Conservation (phyloP, 1,140 invertebrate genomes). For the Leptonema lineaticorne region DNA sequence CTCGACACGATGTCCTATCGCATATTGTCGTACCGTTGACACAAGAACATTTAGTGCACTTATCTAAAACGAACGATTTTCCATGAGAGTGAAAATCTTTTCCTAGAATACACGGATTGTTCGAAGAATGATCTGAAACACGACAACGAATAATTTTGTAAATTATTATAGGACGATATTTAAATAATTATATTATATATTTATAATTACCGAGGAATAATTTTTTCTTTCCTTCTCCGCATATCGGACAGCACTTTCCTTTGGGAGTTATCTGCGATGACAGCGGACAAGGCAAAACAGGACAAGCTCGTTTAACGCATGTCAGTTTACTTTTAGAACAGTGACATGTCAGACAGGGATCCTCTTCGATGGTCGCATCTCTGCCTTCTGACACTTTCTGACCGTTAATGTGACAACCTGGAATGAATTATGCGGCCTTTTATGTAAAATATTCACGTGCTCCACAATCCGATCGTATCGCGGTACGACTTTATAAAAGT, state of each 20-base stretch:
- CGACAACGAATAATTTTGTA: neutral
- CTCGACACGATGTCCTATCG: constrained; percentile 74
- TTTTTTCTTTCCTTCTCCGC: constrained; percentile 64
- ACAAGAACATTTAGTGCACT: constrained; percentile 83
- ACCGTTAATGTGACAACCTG: constrained; percentile 77
- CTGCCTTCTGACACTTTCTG: constrained; percentile 69
- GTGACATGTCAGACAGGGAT: constrained; percentile 84
- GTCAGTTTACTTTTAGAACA: constrained; percentile 74
- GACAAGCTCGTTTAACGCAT: constrained; percentile 82
- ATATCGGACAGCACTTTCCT: constrained; percentile 83
- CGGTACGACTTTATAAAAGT: too few species aligned
- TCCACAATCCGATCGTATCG: neutral
- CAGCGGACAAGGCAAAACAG: constrained; percentile 74
- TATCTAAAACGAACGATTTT: constrained; percentile 65
- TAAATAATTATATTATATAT: neutral
- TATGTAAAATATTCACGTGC: neutral
- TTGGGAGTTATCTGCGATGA: constrained; percentile 64
- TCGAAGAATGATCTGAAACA: constrained; percentile 54
- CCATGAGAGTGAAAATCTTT: constrained; percentile 63
- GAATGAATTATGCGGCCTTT: constrained; percentile 41
- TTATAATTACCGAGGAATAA: constrained; percentile 51
- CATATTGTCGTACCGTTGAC: constrained; percentile 76
- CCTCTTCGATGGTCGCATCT: constrained; percentile 73
- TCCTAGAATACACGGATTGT: constrained; percentile 70
- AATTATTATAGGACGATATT: neutral